Evolutionary conservation across 2,113 vertebrate species (phyloP).

Genomic region (Pachypanchax playfairii): DNA sequence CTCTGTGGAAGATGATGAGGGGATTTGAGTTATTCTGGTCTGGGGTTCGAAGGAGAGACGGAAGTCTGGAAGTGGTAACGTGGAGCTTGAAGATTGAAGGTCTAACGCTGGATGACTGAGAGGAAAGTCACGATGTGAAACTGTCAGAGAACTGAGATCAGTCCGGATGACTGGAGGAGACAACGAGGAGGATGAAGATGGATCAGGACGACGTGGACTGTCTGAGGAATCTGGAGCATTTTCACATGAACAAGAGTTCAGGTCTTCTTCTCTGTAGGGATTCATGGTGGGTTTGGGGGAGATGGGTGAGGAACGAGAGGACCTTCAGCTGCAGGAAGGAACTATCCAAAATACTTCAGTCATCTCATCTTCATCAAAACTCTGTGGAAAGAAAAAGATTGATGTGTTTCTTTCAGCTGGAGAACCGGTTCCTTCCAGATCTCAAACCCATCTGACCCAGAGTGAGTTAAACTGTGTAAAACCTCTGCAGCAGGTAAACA

Average conservation of each 20-base stretch:
- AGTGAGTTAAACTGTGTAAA: no score
- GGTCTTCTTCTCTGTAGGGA: conserved; percentile 6
- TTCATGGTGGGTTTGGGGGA: conserved; percentile 6
- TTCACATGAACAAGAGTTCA: not conserved
- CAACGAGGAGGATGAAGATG: not conserved
- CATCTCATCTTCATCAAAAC: not conserved
- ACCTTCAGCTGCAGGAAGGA: not conserved
- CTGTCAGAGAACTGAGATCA: not conserved
- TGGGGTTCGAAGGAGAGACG: not conserved
- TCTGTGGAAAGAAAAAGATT: not conserved
- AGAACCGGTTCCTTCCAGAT: no score
- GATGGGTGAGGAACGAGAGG: not conserved
- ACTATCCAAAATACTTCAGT: not conserved
- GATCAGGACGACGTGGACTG: not conserved
- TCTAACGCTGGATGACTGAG: not conserved
- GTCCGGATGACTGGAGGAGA: conserved; percentile 6
- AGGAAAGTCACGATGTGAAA: not conserved
- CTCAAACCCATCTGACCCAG: no score
- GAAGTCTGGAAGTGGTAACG: not conserved
- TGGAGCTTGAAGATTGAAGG: fast-evolving
- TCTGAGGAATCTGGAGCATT: not conserved
- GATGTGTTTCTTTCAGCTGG: no score
- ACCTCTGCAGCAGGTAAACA: no score
- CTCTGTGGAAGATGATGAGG: not conserved
- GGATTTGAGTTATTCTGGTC: not conserved